Percentiles rank a stretch among this genome's conserved stretches.
Conservation (phyloP, 1,140 invertebrate genomes). For the Drosophila sturtevanti region DNA sequence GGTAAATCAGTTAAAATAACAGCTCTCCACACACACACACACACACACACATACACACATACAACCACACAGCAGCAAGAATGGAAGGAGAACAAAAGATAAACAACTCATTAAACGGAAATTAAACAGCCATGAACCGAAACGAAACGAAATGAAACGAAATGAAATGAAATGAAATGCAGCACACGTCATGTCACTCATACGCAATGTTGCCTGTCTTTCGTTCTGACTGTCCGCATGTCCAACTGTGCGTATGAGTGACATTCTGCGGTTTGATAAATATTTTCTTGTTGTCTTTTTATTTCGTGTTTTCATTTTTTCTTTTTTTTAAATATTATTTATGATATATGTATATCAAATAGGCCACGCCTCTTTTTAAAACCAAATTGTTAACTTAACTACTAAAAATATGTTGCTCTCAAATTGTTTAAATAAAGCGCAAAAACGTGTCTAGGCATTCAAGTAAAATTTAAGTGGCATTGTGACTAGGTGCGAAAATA, state of each 20-base stretch:
- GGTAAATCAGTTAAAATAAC: constrained; percentile 61
- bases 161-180: constrained; percentile 9
- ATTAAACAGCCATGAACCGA: constrained; percentile 72
- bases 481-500: background rate
- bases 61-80: constrained; percentile 25
- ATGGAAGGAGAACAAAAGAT: constrained; percentile 55
- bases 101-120: constrained; percentile 77
- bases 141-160: constrained; percentile 25
- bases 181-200: constrained; percentile 60
- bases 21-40: constrained; percentile 19
- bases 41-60: background rate
- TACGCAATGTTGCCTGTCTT: constrained; percentile 53
- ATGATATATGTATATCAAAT: constrained; percentile 1
- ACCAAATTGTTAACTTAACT: constrained; percentile 13
- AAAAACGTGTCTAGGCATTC: constrained; percentile 43
- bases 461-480: constrained; percentile 4
- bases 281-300: constrained; percentile 18
- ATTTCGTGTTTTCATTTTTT: background rate
- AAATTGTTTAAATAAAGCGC: constrained; percentile 14
- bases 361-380: background rate
- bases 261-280: constrained; percentile 51
- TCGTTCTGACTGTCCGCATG: constrained; percentile 11
- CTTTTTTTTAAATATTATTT: background rate
- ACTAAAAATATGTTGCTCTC: constrained; percentile 4
- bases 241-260: constrained; percentile 54